Percentiles rank a stretch among this genome's conserved stretches.
Evolutionary conservation across 2,113 vertebrate species (phyloP).

Genomic region (Dasyurus viverrinus): DNA sequence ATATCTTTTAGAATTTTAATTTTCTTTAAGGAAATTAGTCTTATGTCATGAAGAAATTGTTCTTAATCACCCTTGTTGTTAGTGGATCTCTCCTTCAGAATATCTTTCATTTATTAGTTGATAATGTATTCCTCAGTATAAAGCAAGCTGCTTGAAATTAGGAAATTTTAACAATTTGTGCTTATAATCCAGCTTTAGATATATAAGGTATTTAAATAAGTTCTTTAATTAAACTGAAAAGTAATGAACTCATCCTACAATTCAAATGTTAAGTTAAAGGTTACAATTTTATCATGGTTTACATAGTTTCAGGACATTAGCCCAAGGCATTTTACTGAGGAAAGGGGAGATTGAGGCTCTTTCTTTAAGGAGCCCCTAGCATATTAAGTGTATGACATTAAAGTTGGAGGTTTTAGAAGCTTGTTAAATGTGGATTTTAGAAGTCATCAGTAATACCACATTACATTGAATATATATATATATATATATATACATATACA

Average conservation of each 20-base stretch:
- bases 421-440: slow-evolving; percentile 52
- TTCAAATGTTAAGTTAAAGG: slow-evolving; percentile 39
- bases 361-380: slow-evolving; percentile 4
- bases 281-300: slow-evolving; percentile 30
- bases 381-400: slow-evolving; percentile 41
- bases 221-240: slow-evolving; percentile 30
- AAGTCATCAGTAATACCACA: slow-evolving; percentile 22
- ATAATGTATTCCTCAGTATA: not conserved
- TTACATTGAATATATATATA: slow-evolving; percentile 48
- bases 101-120: not conserved
- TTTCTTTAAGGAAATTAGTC: not conserved
- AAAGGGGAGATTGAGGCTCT: not conserved
- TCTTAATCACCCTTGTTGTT: not conserved
- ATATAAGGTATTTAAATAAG: not conserved
- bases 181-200: not conserved
- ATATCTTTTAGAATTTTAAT: not conserved
- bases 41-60: not conserved
- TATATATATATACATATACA: not conserved
- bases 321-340: not conserved
- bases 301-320: not conserved
- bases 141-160: not conserved
- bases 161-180: not conserved
- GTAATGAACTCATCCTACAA: slow-evolving; percentile 44
- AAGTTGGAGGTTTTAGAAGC: slow-evolving; percentile 23
- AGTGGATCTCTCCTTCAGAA: not conserved